Conservation (phyloP, 1,140 invertebrate genomes). For the Camponotus floridanus region DNA sequence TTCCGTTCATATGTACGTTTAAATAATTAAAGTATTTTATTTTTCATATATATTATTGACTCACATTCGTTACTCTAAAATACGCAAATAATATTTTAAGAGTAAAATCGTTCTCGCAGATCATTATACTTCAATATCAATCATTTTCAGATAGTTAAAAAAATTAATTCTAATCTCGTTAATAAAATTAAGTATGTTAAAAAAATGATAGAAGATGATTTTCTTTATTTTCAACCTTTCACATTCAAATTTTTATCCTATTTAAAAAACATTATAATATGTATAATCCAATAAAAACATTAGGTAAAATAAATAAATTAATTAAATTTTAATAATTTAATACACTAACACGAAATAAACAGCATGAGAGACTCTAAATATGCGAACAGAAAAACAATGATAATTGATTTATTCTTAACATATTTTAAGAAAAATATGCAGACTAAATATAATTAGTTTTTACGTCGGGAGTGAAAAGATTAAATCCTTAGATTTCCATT, state of each 20-base stretch:
- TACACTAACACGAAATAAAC: not conserved
- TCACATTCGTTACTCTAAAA: not conserved
- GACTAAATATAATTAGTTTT: not conserved
- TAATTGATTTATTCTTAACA: not conserved
- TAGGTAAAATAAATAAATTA: no score
- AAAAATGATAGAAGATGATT: not conserved
- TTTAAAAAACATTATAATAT: not conserved
- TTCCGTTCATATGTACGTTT: not conserved
- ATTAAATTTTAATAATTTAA: constrained; percentile 7
- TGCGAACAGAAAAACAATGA: no score
- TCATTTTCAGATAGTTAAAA: not conserved
- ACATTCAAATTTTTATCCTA: not conserved
- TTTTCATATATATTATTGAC: no score
- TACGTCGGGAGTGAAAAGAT: not conserved
- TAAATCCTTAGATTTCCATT: not conserved
- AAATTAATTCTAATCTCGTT: not conserved
- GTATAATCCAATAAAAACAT: not conserved
- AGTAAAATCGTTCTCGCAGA: not conserved
- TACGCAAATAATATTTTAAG: not conserved
- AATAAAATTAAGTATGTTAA: not conserved
- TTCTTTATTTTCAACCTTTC: no score
- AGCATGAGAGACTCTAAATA: not conserved
- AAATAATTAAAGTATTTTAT: not conserved
- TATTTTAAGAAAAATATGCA: not conserved
- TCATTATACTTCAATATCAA: not conserved